Conservation (phyloP, 2,113 vertebrate genomes). For the Centropus bengalensis region DNA sequence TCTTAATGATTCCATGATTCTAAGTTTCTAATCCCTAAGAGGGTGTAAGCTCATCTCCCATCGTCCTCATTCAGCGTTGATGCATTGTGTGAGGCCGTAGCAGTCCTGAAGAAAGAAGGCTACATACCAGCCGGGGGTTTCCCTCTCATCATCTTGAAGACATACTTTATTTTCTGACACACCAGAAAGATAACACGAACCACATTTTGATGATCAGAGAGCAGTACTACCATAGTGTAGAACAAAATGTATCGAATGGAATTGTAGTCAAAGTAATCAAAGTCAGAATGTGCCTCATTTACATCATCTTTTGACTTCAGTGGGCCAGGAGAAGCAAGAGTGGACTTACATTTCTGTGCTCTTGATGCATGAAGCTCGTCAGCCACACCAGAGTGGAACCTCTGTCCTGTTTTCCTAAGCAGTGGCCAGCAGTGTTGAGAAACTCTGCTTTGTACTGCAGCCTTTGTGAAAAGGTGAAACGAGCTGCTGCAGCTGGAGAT, state of each 20-base stretch:
- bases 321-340: not conserved
- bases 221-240: not conserved
- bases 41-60: not conserved
- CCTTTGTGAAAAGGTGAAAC: not conserved
- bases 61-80: too few species aligned
- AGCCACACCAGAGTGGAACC: not conserved
- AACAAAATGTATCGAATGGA: not conserved
- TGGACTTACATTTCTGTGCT: not conserved
- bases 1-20: too few species aligned
- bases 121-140: not conserved
- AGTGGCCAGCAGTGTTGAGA: accelerated
- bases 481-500: not conserved
- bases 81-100: not conserved
- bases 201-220: not conserved
- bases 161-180: not conserved
- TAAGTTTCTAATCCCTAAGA: too few species aligned
- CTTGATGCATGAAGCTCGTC: not conserved
- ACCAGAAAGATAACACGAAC: not conserved
- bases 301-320: not conserved
- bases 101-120: not conserved
- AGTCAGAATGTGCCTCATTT: not conserved
- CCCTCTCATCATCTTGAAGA: not conserved
- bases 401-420: not conserved
- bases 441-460: not conserved
- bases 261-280: not conserved